Percentiles rank a stretch among this genome's conserved stretches.
These are phyloP conservation scores for Drosophila sp. DNA, from an alignment of 1,140 invertebrate species.

Conservation along the genomic window DNA sequence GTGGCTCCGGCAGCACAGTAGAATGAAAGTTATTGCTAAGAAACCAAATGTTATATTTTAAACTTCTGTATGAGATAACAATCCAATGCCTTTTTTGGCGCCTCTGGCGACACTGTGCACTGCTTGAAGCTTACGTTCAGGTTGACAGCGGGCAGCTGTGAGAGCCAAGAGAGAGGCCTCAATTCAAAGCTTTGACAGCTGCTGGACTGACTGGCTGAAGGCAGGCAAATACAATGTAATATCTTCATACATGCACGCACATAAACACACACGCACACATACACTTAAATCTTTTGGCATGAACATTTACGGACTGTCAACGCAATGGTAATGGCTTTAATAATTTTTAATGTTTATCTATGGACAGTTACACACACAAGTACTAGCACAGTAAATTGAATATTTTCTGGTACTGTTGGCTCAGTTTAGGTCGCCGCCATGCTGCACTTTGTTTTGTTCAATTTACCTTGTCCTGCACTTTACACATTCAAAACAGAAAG, in stretches of 20 bases:
- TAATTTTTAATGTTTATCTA: slow-evolving; percentile 49
- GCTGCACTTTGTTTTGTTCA: slow-evolving; percentile 54
- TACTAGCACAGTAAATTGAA: slow-evolving; percentile 33
- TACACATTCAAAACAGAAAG: slow-evolving; percentile 48
- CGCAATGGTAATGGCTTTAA: slow-evolving; percentile 33
- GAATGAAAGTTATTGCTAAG: slow-evolving; percentile 18
- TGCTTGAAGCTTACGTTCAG: slow-evolving; percentile 1
- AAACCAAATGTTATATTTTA: slow-evolving; percentile 3
- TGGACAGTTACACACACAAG: slow-evolving; percentile 16
- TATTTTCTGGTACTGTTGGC: slow-evolving; percentile 21
- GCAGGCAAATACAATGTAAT: slow-evolving; percentile 27
- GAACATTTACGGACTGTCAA: slow-evolving; percentile 22
- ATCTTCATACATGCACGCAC: slow-evolving; percentile 28
- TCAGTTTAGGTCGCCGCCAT: slow-evolving; percentile 33
- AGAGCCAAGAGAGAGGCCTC: slow-evolving; percentile 15
- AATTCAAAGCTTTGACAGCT: slow-evolving; percentile 33
- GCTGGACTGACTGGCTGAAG: slow-evolving; percentile 41
- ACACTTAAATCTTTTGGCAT: slow-evolving; percentile 6
- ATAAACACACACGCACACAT: slow-evolving; percentile 32
- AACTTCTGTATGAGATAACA: slow-evolving; percentile 23
- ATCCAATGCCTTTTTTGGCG: slow-evolving; percentile 34
- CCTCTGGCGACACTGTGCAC: slow-evolving; percentile 42
- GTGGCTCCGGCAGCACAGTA: slow-evolving; percentile 17
- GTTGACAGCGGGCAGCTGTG: slow-evolving; percentile 24
- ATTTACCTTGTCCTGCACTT: slow-evolving; percentile 55